Percentiles rank a stretch among this genome's conserved stretches.
phyloP scores from a whole-genome alignment of 2,113 vertebrate species.

The Cynopterus brachyotis region DNA sequence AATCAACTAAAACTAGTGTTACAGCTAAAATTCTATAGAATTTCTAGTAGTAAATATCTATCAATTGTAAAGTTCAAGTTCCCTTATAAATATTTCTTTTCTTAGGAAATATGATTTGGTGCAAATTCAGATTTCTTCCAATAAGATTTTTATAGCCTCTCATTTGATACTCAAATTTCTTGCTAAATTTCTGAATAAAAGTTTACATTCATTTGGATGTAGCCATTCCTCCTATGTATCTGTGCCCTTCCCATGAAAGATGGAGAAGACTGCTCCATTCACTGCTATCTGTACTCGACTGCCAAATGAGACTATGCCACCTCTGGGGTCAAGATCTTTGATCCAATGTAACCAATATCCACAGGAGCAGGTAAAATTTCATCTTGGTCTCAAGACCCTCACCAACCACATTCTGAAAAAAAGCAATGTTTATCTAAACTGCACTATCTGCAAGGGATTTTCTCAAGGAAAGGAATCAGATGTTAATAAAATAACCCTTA shows the following conservation, averaged over 20 bases:
- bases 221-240: neutral
- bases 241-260: neutral
- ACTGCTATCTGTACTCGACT: neutral
- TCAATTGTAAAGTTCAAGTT: constrained; percentile 32
- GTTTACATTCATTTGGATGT: neutral
- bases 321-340: neutral
- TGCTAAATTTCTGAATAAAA: neutral
- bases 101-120: neutral
- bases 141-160: neutral
- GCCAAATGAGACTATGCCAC: neutral
- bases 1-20: constrained; percentile 14
- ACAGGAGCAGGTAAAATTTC: neutral
- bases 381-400: neutral
- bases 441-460: neutral
- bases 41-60: neutral
- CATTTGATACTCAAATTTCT: neutral
- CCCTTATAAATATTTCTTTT: constrained; percentile 32
- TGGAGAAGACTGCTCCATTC: neutral
- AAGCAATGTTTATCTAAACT: neutral
- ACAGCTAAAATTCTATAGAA: neutral
- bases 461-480: neutral
- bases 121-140: constrained; percentile 27
- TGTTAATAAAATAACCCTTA: neutral
- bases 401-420: neutral
- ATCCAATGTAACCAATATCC: neutral